Conservation (phyloP, 2,113 vertebrate genomes). For the Nematolebias whitei region DNA sequence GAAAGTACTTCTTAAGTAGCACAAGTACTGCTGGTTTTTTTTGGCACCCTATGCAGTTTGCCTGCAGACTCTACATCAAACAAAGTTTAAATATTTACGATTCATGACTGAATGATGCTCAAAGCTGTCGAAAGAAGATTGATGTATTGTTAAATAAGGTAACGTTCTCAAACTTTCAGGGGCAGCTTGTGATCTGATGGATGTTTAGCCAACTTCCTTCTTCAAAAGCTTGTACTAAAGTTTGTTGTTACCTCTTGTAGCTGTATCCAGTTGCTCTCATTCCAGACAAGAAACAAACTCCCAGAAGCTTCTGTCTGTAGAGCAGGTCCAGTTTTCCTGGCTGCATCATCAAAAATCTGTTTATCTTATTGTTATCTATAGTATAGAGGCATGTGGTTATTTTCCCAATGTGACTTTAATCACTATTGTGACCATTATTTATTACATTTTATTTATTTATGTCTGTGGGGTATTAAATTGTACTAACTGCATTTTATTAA, state of each 20-base stretch:
- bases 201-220: not conserved
- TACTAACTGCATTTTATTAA: not conserved
- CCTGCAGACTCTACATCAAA: too few relatives aligned
- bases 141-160: not conserved
- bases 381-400: not conserved
- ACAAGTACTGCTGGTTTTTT: too few relatives aligned
- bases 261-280: not conserved
- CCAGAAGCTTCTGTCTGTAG: constrained; percentile 1
- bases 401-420: too few relatives aligned
- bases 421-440: too few relatives aligned
- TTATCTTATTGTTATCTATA: not conserved
- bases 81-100: too few relatives aligned
- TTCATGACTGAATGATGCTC: too few relatives aligned
- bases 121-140: not conserved
- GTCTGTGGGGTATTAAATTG: too few relatives aligned
- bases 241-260: not conserved
- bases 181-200: not conserved
- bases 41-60: not conserved
- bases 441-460: too few relatives aligned
- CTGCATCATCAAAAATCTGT: constrained; percentile 1
- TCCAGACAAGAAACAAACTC: not conserved
- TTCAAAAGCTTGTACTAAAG: not conserved
- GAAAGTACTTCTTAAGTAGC: too few relatives aligned
- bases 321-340: constrained; percentile 18
- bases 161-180: too few relatives aligned